Conservation (phyloP, 2,113 vertebrate genomes). For the Tursiops truncatus region DNA sequence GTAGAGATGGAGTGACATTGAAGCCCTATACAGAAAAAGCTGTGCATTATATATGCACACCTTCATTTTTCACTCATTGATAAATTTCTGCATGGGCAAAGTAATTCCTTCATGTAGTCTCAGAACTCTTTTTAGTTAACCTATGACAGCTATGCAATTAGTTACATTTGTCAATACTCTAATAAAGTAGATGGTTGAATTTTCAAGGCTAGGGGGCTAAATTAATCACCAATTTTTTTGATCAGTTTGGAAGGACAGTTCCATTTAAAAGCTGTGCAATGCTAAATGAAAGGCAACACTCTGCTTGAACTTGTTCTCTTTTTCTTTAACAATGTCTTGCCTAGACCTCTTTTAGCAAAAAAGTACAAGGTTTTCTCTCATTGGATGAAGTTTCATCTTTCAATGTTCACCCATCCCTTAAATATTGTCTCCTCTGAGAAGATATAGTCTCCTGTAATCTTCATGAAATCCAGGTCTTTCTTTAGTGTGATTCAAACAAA, state of each 20-base stretch:
- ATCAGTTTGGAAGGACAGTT: neutral
- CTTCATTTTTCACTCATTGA: neutral
- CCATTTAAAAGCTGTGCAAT: neutral
- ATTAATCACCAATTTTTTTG: neutral
- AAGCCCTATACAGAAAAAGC: neutral
- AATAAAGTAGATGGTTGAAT: neutral
- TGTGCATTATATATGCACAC: too few species aligned
- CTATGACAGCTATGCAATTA: neutral
- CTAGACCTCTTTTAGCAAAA: neutral
- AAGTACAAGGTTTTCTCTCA: neutral
- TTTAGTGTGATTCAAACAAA: neutral
- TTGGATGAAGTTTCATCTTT: neutral
- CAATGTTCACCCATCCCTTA: neutral
- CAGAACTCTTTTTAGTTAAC: neutral
- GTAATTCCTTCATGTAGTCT: neutral
- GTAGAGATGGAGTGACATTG: neutral
- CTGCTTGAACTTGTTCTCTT: neutral
- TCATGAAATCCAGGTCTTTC: neutral
- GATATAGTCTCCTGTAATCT: neutral
- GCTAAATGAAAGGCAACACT: neutral
- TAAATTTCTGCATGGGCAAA: conserved; percentile 28
- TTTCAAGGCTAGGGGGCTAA: neutral
- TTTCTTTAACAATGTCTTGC: neutral
- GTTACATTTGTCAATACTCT: neutral
- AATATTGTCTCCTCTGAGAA: neutral